phyloP scores from a whole-genome alignment of 2,888 invertebrate species.

The Tromatobia lineatoria region DNA sequence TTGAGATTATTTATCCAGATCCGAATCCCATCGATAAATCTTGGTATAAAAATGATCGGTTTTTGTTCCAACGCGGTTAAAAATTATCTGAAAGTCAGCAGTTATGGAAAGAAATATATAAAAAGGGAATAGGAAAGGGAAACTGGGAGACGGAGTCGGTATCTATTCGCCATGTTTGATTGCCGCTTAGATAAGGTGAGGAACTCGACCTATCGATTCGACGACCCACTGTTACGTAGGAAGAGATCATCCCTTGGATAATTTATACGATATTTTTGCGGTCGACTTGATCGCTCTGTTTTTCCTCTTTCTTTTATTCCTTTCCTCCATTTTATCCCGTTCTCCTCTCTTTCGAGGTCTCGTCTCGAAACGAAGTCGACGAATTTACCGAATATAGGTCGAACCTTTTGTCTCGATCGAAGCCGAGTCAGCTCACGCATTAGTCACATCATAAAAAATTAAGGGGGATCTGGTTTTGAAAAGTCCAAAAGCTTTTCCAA shows the following conservation, averaged over 20 bases:
- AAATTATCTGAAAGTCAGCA: neutral
- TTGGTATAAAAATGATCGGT: neutral
- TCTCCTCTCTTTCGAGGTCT: conserved; percentile 21
- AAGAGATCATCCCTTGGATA: conserved; percentile 51
- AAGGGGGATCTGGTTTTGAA: no score
- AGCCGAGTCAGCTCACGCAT: conserved; percentile 7
- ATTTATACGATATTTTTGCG: conserved; percentile 51
- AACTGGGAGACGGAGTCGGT: conserved; percentile 24
- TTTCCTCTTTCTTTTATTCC: conserved; percentile 10
- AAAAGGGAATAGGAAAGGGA: conserved; percentile 11
- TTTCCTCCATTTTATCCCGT: conserved; percentile 27
- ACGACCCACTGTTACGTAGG: conserved; percentile 26
- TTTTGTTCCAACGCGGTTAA: neutral
- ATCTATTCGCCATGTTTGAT: conserved; percentile 5
- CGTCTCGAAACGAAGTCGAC: conserved; percentile 16
- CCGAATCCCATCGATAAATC: neutral
- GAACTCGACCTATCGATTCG: conserved; percentile 58
- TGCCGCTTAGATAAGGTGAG: conserved; percentile 17
- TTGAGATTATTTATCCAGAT: neutral
- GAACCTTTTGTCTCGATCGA: conserved; percentile 27
- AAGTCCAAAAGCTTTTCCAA: no score
- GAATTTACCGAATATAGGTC: conserved; percentile 51
- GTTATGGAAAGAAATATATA: neutral
- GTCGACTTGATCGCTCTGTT: conserved; percentile 33
- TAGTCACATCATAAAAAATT: conserved; percentile 21